Evolutionary conservation across 2,888 invertebrate genomes (phyloP), one percentile per base, ranked within the genome.

Genomic region (Lasioglossum calceatum): DNA sequence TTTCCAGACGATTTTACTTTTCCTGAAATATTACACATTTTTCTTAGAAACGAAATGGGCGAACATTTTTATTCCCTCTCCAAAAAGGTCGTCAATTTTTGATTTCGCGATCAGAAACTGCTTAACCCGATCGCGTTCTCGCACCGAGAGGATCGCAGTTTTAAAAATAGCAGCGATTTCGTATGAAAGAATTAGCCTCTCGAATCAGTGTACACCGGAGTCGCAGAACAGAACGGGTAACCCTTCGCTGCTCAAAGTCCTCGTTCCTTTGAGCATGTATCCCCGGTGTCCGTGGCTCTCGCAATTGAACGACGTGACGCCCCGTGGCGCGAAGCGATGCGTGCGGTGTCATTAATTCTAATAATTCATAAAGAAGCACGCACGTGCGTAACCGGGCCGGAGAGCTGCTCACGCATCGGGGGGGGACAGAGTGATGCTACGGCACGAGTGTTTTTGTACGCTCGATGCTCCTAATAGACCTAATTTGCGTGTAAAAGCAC

Each of bases 261-360:
- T 82, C 70, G 78, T 61, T 77, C 73, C 54, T 79, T 88, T 83
- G 70, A 85, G 54, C 44, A n/a, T 54, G 32, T 42, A 86, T 87
- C 89, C 87, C 85, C 74, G 58, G 85, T 39, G 70, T 74, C 75
- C 77, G 78, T 86, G 81, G 23, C 86, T 88, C 84, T 88, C 83
- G 91, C 88, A 90, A 92, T 92, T 92, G 92, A 87, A 82, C 85
- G 87, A 86, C 90, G 90, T 88, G 90, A 92, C 92, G 89, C 91
- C 92, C 91, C 89, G 89, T 90, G 89, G 90, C 86, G 87, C 88
- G 93, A 92, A 91, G 87, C 87, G 90, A 92, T 90, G 93, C 93
- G 93, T 93, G 93, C 92, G 92, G 90, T 91, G 92, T 95, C 95
- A 94, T 95, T 95, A 95, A 95, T 95, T 95, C 94, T 93, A 93